These are phyloP conservation scores for Pammene aurita DNA, from an alignment of 2,888 invertebrate genomes.

Conservation along the genomic window DNA sequence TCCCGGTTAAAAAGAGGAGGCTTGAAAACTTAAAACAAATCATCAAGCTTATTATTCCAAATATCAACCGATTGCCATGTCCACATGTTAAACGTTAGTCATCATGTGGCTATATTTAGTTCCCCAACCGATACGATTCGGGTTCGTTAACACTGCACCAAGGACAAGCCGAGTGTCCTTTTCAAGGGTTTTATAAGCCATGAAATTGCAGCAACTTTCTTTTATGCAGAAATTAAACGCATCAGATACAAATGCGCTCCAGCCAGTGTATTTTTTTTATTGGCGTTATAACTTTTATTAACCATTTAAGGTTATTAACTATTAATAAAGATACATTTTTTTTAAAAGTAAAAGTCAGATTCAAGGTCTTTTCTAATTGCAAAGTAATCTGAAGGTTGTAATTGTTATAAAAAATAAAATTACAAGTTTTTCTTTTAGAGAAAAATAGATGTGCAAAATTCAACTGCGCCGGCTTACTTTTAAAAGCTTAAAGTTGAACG, in stretches of 20 bases:
- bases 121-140: slow-evolving; percentile 60
- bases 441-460: slow-evolving; percentile 1
- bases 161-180: slow-evolving; percentile 52
- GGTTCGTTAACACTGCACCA: slow-evolving; percentile 66
- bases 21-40: slow-evolving; percentile 11
- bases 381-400: background rate
- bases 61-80: slow-evolving; percentile 57
- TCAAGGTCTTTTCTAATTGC: too few species aligned
- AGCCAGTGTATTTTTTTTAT: slow-evolving; percentile 1
- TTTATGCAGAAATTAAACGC: background rate
- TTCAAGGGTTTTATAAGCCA: slow-evolving; percentile 43
- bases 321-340: too few species aligned
- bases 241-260: background rate
- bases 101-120: slow-evolving; percentile 69
- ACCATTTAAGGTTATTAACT: too few species aligned
- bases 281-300: too few species aligned
- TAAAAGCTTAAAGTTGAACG: slow-evolving; percentile 64
- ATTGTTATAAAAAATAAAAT: background rate
- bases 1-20: too few species aligned
- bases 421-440: background rate
- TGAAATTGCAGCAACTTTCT: slow-evolving; percentile 17
- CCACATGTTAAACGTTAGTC: slow-evolving; percentile 71
- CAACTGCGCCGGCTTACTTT: slow-evolving; percentile 3
- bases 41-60: slow-evolving; percentile 51
- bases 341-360: too few species aligned